Base-by-base conservation (phyloP, 2,113 vertebrate species). In the Trinectes maculatus region DNA sequence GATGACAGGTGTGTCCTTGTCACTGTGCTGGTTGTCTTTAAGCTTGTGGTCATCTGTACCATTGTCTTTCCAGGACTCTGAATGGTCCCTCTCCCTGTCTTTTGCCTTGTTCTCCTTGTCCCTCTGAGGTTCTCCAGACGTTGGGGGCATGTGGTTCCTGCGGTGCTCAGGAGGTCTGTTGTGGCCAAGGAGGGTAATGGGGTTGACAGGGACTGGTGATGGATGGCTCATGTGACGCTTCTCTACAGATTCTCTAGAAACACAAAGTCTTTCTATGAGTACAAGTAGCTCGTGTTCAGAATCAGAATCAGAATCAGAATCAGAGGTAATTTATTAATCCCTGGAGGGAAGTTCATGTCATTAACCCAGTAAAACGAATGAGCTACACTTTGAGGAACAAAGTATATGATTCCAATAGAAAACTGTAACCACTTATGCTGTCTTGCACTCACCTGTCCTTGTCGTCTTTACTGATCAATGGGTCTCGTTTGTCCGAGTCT, bases 401-500 rank as follows among this genome's bases (percentile, higher is more conserved):
- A n/a, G n/a, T n/a, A n/a, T n/a, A n/a, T n/a, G n/a, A n/a, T n/a
- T n/a, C n/a, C n/a, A n/a, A n/a, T n/a, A n/a, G n/a, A n/a, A n/a
- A n/a, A n/a, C n/a, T 26, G 10, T 21, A 13, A 7, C 44, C 10
- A 48, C 12, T 18, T 25, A 5, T 4, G 34, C 19, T 29, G 55
- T 0, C 18, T 10, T 36, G 25, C 10, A 65, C 94, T 71, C 92
- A 98, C 97, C 96, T 96, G 93, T 99, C 97, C 92, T 98, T 99
- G 91, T 98, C 96, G 58, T 98, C 97, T 92, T 98, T 98, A 91
- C 92, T 92, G 91, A 93, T 87, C 40, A 94, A 85, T 58, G 95
- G 89, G 87, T 98, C 97, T 86, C 95, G 92, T 91, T 98, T 99
- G 90, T 99, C 96, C 79, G 95, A 91, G 85, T 94, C 96, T 89